Base-by-base conservation (phyloP, 2,888 invertebrate species). In the Alloplasta piceator region DNA sequence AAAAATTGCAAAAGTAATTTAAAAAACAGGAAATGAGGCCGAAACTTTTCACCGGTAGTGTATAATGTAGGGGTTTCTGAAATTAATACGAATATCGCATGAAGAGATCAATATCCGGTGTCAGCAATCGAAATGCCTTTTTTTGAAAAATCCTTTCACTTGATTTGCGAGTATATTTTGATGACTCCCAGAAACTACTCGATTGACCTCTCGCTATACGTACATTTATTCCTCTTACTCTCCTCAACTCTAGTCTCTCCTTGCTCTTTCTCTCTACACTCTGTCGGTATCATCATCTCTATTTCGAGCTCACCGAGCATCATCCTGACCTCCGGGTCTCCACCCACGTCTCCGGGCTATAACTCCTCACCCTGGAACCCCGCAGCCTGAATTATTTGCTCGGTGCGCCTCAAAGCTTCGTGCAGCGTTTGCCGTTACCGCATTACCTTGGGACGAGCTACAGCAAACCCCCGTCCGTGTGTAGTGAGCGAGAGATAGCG, bases 311-410 rank as follows among this genome's bases (percentile, higher is more conserved):
- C 76, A 63, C 61, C 68, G 66, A 80, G 67, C 67, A 78, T 78
- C 78, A 78, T 78, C 63, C 73, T 73, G 63, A 77, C 72, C 79
- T 58, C 70, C 50, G 39, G 50, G 77, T 75, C 78, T 82, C 70
- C 64, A 68, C 14, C 60, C 75, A 56, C 67, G 78, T 68, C 66
- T 75, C 66, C 68, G 71, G 70, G 79, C 83, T 77, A 81, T 82
- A 86, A 84, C 83, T 87, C 85, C 83, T 66, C 64, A 48, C 72
- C 77, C 70, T 74, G 72, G 64, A 82, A 84, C 82, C 81, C 81
- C 80, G 76, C 81, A 63, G 82, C 67, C 78, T 89, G 87, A 89
- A 88, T 89, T 88, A 89, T 89, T 89, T 89, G 87, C 87, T 85
- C 72, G 86, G 84, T 84, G 79, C 83, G 83, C 85, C 85, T 86